Conservation (phyloP, 1,140 invertebrate species). For the Euwallacea fornicatus region DNA sequence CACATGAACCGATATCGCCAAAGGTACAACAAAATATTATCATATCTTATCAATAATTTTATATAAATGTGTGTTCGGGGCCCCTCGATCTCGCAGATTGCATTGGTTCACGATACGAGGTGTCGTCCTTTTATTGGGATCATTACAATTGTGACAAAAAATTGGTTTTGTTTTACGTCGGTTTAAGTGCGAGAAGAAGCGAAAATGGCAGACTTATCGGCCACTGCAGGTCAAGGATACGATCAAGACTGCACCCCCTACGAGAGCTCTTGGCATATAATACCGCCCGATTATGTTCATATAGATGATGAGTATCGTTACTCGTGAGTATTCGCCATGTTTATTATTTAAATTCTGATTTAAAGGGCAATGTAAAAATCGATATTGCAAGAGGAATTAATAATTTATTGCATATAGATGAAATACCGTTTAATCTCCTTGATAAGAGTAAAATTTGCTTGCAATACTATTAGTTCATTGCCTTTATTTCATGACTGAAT, state of each 20-base stretch:
- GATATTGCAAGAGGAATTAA: no score
- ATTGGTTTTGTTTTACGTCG: not conserved
- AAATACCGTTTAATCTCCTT: no score
- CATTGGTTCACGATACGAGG: conserved; percentile 25
- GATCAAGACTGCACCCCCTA: conserved; percentile 53
- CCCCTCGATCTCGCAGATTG: conserved; percentile 35
- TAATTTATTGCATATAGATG: no score
- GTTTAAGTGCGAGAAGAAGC: conserved; percentile 1
- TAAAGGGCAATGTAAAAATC: no score
- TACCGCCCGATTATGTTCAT: conserved; percentile 68
- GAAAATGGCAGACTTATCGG: conserved; percentile 32
- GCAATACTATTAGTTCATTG: no score
- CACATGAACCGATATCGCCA: conserved; percentile 10
- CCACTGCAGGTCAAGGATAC: conserved; percentile 40
- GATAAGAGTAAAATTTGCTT: no score
- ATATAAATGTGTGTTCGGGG: conserved; percentile 42
- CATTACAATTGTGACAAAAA: no score
- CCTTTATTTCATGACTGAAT: not conserved
- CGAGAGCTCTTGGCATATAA: conserved; percentile 67
- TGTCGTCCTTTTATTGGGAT: not conserved
- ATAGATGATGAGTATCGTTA: conserved; percentile 64
- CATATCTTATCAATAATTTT: conserved; percentile 43
- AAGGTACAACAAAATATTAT: conserved; percentile 27
- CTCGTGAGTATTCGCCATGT: conserved; percentile 47
- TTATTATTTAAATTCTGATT: no score